Evolutionary conservation across 2,797 vertebrate species (phyloP).

Genomic region (Danio aesculapii): DNA sequence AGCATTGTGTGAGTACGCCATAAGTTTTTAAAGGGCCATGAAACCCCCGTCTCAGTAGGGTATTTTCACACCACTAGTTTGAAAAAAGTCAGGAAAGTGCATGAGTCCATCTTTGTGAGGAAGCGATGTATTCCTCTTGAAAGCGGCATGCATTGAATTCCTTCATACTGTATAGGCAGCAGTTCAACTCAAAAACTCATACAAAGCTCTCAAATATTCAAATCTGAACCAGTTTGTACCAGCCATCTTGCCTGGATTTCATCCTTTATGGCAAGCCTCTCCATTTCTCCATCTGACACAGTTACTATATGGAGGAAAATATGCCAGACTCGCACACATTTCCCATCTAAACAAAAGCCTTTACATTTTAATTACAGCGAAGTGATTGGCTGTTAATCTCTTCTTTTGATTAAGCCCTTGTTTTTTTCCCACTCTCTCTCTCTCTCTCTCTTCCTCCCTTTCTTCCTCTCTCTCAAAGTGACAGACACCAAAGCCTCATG

Average conservation of each 20-base stretch:
- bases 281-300: conserved; percentile 5
- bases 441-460: not conserved
- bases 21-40: too few relatives aligned
- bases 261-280: not conserved
- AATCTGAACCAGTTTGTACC: conserved; percentile 13
- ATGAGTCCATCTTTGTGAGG: too few relatives aligned
- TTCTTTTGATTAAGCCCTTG: conserved; percentile 35
- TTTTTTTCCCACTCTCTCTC: not conserved
- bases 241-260: conserved; percentile 13
- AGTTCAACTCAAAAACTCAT: conserved; percentile 10
- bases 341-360: conserved; percentile 32
- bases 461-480: conserved; percentile 9
- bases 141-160: not conserved
- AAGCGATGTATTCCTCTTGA: conserved; percentile 15
- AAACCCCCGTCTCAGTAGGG: too few relatives aligned
- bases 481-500: conserved; percentile 33
- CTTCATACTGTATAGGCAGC: not conserved
- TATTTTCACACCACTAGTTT: too few relatives aligned
- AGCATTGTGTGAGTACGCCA: too few relatives aligned
- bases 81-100: too few relatives aligned
- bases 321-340: not conserved
- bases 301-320: not conserved
- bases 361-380: conserved; percentile 43
- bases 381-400: conserved; percentile 41
- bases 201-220: not conserved